These are phyloP conservation scores for Adela reaumurella DNA, from an alignment of 2,888 invertebrate genomes.

Conservation along the genomic window DNA sequence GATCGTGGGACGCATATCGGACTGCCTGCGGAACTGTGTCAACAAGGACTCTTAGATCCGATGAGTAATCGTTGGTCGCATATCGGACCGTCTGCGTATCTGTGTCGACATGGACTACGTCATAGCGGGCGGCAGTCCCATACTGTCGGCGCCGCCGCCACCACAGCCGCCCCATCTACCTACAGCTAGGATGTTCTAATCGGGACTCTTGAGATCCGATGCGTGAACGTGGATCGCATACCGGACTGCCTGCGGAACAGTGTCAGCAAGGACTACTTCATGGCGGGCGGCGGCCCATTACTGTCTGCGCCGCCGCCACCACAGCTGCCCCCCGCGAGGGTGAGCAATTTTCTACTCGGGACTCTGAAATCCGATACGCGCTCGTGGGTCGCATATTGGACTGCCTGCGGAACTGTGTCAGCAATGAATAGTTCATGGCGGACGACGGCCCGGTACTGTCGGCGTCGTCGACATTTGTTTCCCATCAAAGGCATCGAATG, in stretches of 20 bases:
- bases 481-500: no score
- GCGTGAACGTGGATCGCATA: constrained; percentile 97
- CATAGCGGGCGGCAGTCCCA: constrained; percentile 59
- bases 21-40: constrained; percentile 97
- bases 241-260: constrained; percentile 98
- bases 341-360: constrained; percentile 92
- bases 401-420: constrained; percentile 98
- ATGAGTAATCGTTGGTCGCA: constrained; percentile 96
- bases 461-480: constrained; percentile 22
- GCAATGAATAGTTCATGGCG: constrained; percentile 77
- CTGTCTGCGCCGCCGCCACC: constrained; percentile 22
- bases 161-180: constrained; percentile 31
- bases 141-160: constrained; percentile 20
- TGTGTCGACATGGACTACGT: constrained; percentile 92
- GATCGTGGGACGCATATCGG: constrained; percentile 97
- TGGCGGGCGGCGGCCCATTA: constrained; percentile 54
- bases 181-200: constrained; percentile 75
- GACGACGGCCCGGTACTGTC: constrained; percentile 38
- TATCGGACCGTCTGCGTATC: constrained; percentile 97
- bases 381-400: constrained; percentile 98
- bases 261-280: constrained; percentile 87
- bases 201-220: constrained; percentile 97
- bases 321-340: constrained; percentile 29
- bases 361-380: constrained; percentile 95
- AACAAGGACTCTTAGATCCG: constrained; percentile 95